Conservation (phyloP, 2,113 vertebrate species). For the Atherinomorus stipes region DNA sequence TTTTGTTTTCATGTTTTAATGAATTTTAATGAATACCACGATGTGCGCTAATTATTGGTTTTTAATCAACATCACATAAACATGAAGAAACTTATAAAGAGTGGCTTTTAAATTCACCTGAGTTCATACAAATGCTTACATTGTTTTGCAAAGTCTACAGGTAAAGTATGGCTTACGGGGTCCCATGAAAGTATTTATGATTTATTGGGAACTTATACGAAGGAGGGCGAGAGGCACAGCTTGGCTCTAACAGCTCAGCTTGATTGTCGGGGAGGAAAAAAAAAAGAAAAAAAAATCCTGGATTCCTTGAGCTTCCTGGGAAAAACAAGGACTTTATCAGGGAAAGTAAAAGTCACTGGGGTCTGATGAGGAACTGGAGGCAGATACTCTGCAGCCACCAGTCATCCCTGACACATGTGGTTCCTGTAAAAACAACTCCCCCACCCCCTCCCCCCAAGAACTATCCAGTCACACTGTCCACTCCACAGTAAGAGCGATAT, state of each 20-base stretch:
- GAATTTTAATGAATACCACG: slow-evolving; percentile 4
- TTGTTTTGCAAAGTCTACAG: slow-evolving; percentile 53
- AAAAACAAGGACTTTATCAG: slow-evolving; percentile 76
- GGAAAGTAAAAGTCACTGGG: slow-evolving; percentile 69
- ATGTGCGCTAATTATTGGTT: slow-evolving; percentile 25
- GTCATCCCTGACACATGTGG: slow-evolving; percentile 76
- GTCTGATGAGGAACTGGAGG: slow-evolving; percentile 69
- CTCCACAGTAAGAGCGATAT: slow-evolving; percentile 56
- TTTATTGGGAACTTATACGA: slow-evolving; percentile 69
- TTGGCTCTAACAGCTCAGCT: slow-evolving; percentile 59
- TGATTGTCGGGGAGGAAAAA: slow-evolving; percentile 16
- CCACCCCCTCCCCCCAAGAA: slow-evolving; percentile 18
- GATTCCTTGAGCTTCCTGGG: slow-evolving; percentile 64
- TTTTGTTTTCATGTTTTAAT: slow-evolving; percentile 2
- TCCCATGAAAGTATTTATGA: slow-evolving; percentile 74
- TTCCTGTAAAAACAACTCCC: slow-evolving; percentile 77
- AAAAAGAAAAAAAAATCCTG: slow-evolving; percentile 6
- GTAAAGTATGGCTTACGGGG: slow-evolving; percentile 61
- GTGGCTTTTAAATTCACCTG: slow-evolving; percentile 15
- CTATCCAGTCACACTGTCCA: slow-evolving; percentile 60
- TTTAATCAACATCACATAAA: slow-evolving; percentile 22
- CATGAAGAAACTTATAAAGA: slow-evolving; percentile 11
- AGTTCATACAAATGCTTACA: slow-evolving; percentile 40
- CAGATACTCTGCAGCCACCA: slow-evolving; percentile 74
- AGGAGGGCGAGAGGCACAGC: slow-evolving; percentile 57